Base-by-base conservation (phyloP, 2,888 invertebrate genomes). In the Syrista parreyssii region DNA sequence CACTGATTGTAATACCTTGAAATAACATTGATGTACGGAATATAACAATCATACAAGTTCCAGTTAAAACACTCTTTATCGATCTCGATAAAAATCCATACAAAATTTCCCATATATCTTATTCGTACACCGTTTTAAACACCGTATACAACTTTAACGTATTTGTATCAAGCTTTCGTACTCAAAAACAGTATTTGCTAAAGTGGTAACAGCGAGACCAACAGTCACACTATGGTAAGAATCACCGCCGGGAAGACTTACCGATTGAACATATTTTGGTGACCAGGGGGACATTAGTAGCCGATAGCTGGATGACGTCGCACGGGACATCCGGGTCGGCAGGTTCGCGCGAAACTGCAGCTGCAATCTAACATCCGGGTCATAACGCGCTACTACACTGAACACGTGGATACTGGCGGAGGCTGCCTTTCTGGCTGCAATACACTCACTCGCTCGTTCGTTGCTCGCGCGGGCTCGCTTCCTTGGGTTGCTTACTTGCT, bases 361-460 rank as follows among this genome's bases (percentile, higher is more conserved):
- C 88, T 89, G 90, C 90, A 88, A 91, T 91, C 91, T 90, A 91
- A 91, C 91, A 91, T 91, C 91, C 91, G 91, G 91, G 91, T 91
- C 91, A 91, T 91, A 91, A 91, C 91, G 91, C 91, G 91, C 90
- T 89, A 90, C 91, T 89, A 89, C 89, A 90, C 90, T 90, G 90
- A 91, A 90, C 91, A 91, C 91, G 91, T 91, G 91, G 91, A 90
- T 90, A 89, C 89, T 88, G 87, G 87, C 86, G 84, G 86, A 88
- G 87, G 88, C 86, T 86, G 88, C 86, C 88, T 88, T 88, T 88
- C 88, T 35, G 71, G 32, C 71, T 71, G 71, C 71, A 69, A 77
- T 40, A 68, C 75, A 75, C 77, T 77, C 76, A 73, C 73, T 76
- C 76, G 72, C 73, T 68, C 73, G 68, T 73, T 68, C 76, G 73